Percentiles rank a stretch among this genome's conserved stretches.
Conservation (phyloP, 2,888 invertebrate species). For the Brenthis hecate region DNA sequence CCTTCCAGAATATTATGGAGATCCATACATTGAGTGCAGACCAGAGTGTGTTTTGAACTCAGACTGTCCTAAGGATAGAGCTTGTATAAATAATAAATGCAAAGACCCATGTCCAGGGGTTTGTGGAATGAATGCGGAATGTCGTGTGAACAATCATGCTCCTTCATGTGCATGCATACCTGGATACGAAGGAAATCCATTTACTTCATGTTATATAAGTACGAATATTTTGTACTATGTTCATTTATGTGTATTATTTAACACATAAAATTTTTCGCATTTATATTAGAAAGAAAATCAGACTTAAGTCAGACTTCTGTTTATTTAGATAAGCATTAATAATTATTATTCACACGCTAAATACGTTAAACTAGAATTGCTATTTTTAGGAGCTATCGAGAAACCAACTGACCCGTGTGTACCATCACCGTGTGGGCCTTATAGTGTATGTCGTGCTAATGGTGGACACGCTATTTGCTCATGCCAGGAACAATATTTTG, state of each 20-base stretch:
- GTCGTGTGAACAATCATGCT: conserved; percentile 91
- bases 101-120: conserved; percentile 91
- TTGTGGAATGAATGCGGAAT: conserved; percentile 92
- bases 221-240: conserved; percentile 38
- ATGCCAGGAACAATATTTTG: conserved; percentile 89
- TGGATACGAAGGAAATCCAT: conserved; percentile 90
- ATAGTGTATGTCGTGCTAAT: conserved; percentile 88
- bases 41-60: conserved; percentile 95
- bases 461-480: conserved; percentile 91
- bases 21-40: conserved; percentile 92
- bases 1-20: conserved; percentile 91
- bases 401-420: conserved; percentile 79
- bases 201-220: conserved; percentile 86
- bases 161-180: conserved; percentile 89
- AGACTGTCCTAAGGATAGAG: conserved; percentile 89
- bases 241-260: not conserved
- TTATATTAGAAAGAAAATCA: too few relatives aligned
- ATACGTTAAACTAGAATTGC: not conserved
- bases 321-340: too few relatives aligned
- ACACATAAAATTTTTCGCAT: too few relatives aligned
- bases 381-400: conserved; percentile 61
- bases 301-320: too few relatives aligned
- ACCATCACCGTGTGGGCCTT: conserved; percentile 90
- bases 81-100: conserved; percentile 93
- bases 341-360: too few relatives aligned